A percentile compares a stretch with the other conserved stretches of the same genome.
These are phyloP conservation scores for Drosophila setifemur DNA, from an alignment of 1,140 invertebrate species.

Conservation along the genomic window DNA sequence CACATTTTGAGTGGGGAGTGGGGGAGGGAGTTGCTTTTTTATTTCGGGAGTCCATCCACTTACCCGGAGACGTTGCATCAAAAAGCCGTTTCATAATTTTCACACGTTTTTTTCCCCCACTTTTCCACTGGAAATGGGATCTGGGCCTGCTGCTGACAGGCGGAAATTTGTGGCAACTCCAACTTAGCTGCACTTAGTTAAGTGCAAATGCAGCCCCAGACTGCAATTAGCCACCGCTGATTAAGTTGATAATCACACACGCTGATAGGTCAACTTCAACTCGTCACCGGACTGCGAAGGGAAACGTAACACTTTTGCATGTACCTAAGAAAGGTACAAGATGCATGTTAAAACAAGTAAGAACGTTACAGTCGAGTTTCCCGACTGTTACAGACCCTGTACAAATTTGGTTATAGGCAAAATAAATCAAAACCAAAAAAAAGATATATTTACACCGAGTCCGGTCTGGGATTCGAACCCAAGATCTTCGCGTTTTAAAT, in stretches of 20 bases:
- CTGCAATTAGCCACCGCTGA: slow-evolving; percentile 53
- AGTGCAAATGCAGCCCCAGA: slow-evolving; percentile 65
- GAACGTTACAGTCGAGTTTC: too few species aligned
- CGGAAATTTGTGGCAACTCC: slow-evolving; percentile 69
- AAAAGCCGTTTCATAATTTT: slow-evolving; percentile 76
- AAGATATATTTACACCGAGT: too few species aligned
- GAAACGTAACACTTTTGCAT: too few species aligned
- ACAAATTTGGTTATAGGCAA: too few species aligned
- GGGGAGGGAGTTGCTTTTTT: slow-evolving; percentile 33
- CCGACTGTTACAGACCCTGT: too few species aligned
- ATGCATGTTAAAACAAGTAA: too few species aligned
- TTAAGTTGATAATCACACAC: slow-evolving; percentile 56
- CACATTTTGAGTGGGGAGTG: slow-evolving; percentile 50
- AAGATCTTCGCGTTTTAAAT: too few species aligned
- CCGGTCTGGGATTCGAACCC: too few species aligned
- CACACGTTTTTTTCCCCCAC: slow-evolving; percentile 66
- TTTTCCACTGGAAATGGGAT: slow-evolving; percentile 36
- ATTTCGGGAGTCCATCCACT: slow-evolving; percentile 52
- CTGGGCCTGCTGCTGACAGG: slow-evolving; percentile 50
- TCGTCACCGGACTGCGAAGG: not conserved
- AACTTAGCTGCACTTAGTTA: slow-evolving; percentile 52
- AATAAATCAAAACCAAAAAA: too few species aligned
- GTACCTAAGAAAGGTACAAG: too few species aligned
- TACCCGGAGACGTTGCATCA: slow-evolving; percentile 37
- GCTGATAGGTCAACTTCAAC: slow-evolving; percentile 28